Evolutionary conservation across 2,888 invertebrate genomes (phyloP), one percentile per base, ranked within the genome.

Genomic region (Tachystola acroxantha): DNA sequence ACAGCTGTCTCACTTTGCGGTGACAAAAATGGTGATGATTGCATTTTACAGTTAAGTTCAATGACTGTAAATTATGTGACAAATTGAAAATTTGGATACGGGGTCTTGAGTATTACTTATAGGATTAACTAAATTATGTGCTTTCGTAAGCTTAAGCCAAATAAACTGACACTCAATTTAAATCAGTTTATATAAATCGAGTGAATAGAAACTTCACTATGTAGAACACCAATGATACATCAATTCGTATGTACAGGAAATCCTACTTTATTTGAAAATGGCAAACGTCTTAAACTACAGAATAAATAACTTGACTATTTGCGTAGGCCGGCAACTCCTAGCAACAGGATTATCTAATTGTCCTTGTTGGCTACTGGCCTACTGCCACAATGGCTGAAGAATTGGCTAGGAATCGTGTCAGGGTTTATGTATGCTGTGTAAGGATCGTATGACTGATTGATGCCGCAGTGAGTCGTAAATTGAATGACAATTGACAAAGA

Each of bases 41-140:
- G 48, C 42, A 48, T 46, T 40, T 42, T 24, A 40, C 48, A 44
- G 48, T 48, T 48, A 46, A 40, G 46, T 39, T 48, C 43, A 36
- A 16, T 39, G 43, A 40, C 43, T 28, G 11, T 16, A 1, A 16
- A 16, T 27, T 11, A 27, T 6, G 10, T 27, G 11, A 27, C 11
- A 11, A 27, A 27, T 27, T 7, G 10, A 1, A 2, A 27, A 27
- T 27, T 27, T 7, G n/a, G 27, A 27, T 7, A 27, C 5, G 11
- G 11, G 11, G 11, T 27, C 11, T 11, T 10, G 11, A 27, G 1
- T 2, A 10, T 2, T 10, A n/a, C 25, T 4, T 9, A 24, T 9
- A 24, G 3, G 9, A 24, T 24, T n/a, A 24, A 7, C 4, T 24
- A 24, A 24, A 24, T n/a, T n/a, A n/a, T n/a, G n/a, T n/a, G n/a